These are phyloP conservation scores for Pinctada fucata DNA, from an alignment of 2,888 invertebrate genomes.

Conservation along the genomic window DNA sequence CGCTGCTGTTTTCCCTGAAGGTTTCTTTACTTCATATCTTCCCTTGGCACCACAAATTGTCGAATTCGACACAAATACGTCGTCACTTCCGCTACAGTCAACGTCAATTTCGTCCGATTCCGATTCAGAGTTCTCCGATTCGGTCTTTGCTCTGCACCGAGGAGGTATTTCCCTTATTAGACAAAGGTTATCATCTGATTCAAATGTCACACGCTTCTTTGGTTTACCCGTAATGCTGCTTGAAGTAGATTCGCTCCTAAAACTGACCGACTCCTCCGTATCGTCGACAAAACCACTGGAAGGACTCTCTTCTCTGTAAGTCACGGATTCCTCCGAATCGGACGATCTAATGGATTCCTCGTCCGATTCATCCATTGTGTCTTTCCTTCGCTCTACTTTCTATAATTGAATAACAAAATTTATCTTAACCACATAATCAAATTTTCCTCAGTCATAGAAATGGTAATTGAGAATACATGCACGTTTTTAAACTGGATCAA, in stretches of 20 bases:
- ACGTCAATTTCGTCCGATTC: constrained; percentile 31
- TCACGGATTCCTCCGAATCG: constrained; percentile 16
- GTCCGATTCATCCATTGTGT: constrained; percentile 12
- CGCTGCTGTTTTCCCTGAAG: constrained; percentile 8
- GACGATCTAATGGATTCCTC: constrained; percentile 11
- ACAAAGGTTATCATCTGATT: constrained; percentile 39
- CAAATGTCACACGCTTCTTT: constrained; percentile 42
- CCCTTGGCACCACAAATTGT: constrained; percentile 16
- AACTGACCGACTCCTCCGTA: constrained; percentile 13
- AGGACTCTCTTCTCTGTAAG: constrained; percentile 21
- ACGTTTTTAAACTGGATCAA: too few relatives aligned
- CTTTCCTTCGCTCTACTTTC: not conserved
- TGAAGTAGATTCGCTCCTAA: constrained; percentile 22
- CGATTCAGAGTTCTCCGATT: constrained; percentile 44
- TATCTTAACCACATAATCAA: too few relatives aligned
- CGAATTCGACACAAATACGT: not conserved
- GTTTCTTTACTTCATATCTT: constrained; percentile 28
- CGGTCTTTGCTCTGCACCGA: constrained; percentile 9
- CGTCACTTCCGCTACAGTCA: constrained; percentile 4
- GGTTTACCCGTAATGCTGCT: constrained; percentile 18
- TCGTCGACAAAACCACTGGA: constrained; percentile 29
- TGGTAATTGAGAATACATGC: too few relatives aligned
- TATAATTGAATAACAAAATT: too few relatives aligned
- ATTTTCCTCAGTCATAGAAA: too few relatives aligned
- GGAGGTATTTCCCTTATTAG: constrained; percentile 43